Base-by-base conservation (phyloP, 1,140 invertebrate genomes). In the Scaptodrosophila lebanonensis region DNA sequence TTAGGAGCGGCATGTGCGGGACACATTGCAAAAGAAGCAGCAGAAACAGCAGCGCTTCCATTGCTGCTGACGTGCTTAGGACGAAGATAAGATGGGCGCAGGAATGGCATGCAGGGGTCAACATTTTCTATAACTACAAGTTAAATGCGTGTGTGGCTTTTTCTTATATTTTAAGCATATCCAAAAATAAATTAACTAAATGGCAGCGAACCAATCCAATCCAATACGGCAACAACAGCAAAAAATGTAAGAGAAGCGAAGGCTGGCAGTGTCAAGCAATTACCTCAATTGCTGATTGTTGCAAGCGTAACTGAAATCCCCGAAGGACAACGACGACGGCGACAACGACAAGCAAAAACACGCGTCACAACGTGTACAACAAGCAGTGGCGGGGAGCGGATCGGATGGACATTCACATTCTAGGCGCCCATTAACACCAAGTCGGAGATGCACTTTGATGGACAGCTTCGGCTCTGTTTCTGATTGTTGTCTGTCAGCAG, bases 361-460 rank as follows among this genome's bases (percentile, higher is more conserved):
- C 63, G 73, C 68, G 73, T 77, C 61, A 64, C 60, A 54, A 42
- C 75, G 61, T 82, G 73, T 79, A 66, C 68, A 56, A 79, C 73
- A 79, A 67, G 52, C 51, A 35, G 36, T 59, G 50, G 64, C 35
- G 12, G 25, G 48, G 27, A 20, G 45, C 5, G 13, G 18, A 18
- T n/a, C n/a, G n/a, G 20, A 15, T 42, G 39, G 12, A 3, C 11
- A 11, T 43, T 57, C 65, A 68, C 73, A 77, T 77, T 77, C 73
- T 79, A 79, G 73, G 65, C 73, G 77, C 73, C 73, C 73, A 79
- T 79, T 79, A 79, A 79, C 73, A 79, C 73, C 73, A 79, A 82
- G 42, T 79, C 82, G 73, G 73, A 49, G 73, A 79, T 73, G 73
- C 73, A 25, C 73, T 71, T 79, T 67, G 73, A 79, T 79, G 68